Base-by-base conservation (phyloP, 2,113 vertebrate species). In the Hucho hucho region DNA sequence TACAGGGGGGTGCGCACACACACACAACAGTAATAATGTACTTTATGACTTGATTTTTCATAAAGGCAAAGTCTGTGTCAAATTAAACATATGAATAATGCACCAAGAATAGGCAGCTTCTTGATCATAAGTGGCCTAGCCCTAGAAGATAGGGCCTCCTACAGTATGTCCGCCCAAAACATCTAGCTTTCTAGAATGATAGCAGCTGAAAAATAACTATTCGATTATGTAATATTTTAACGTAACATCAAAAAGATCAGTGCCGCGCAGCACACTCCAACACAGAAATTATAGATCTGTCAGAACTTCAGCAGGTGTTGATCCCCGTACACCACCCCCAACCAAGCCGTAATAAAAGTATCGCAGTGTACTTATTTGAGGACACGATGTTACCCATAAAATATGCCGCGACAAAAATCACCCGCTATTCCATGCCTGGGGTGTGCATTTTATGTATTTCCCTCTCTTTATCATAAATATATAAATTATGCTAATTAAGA, bases 401-500 rank as follows among this genome's bases (percentile, higher is more conserved):
- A 78, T 75, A 18, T 74, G 14, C 72, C 26, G 78, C 82, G 72
- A 83, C 81, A 43, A 74, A 78, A 75, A 84, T 43, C 87, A 59
- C 66, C 83, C 74, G 37, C 70, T 74, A 81, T 86, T 78, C 82
- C 81, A 82, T 73, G 87, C 84, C 83, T 72, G 69, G 81, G 87
- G 83, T 86, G 81, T 46, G 70, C 81, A 85, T 89, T 89, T 90
- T 87, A 91, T 89, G 86, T 86, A 86, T 93, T 90, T 89, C 89
- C 89, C 88, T 91, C 93, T 95, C 93, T 93, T 95, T 96, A 96
- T 96, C 96, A 97, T 97, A 97, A 97, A 97, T 97, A 97, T 97
- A 97, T 97, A 97, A 97, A 97, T 97, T 97, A 97, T 97, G 96
- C 95, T 97, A 97, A 97, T 97, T 95, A 96, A 89, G 92, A 93